Evolutionary conservation across 2,797 vertebrate species (phyloP).

Genomic region (Pangasius djambal): DNA sequence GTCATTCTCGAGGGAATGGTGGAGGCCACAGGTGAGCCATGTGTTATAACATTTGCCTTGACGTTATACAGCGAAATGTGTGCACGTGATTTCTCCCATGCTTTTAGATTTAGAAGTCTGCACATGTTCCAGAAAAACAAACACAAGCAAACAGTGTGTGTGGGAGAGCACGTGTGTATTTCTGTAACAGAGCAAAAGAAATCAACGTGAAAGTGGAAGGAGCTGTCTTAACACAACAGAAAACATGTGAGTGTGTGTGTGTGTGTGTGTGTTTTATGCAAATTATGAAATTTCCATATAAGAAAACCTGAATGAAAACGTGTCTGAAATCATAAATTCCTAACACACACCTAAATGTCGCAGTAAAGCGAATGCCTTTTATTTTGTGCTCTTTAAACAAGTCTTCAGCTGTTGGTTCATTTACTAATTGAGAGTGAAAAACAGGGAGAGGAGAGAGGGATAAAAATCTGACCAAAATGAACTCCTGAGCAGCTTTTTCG

Average conservation of each 20-base stretch:
- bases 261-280: not conserved
- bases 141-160: not conserved
- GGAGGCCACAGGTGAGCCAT: conserved; percentile 63
- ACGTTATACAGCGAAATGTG: not conserved
- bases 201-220: not conserved
- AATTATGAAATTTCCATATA: not conserved
- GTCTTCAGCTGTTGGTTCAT: not conserved
- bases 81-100: not conserved
- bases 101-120: not conserved
- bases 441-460: no score
- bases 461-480: not conserved
- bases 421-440: not conserved
- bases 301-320: not conserved
- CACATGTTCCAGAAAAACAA: not conserved
- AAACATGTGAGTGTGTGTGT: not conserved
- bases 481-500: not conserved
- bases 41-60: not conserved
- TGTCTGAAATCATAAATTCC: not conserved
- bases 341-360: not conserved
- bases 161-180: not conserved
- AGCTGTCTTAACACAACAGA: not conserved
- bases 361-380: not conserved
- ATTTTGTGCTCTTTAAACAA: not conserved
- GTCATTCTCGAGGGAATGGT: conserved; percentile 69
- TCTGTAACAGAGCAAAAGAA: not conserved